Percentiles rank a stretch among this genome's conserved stretches.
phyloP scores from a whole-genome alignment of 2,888 invertebrate genomes.

The Phasia obesa region DNA sequence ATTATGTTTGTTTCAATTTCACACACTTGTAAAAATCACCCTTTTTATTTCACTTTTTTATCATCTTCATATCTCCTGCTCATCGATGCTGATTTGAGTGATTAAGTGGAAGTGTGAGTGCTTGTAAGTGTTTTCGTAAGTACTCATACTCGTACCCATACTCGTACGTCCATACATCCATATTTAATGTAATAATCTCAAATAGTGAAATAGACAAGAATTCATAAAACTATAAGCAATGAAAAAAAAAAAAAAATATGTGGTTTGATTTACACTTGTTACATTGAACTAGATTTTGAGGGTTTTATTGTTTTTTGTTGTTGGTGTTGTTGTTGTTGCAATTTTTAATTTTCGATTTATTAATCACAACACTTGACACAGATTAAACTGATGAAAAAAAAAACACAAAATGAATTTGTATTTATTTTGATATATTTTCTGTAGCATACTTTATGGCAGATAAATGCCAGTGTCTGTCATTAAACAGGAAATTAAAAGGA shows the following conservation, averaged over 20 bases:
- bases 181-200: conserved; percentile 13
- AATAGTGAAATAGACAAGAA: neutral
- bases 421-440: neutral
- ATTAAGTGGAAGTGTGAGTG: neutral
- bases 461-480: too few relatives aligned
- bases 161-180: too few relatives aligned
- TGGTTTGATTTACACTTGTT: conserved; percentile 13
- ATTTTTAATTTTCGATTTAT: conserved; percentile 38
- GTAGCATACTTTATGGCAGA: too few relatives aligned
- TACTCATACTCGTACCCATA: too few relatives aligned
- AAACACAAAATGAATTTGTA: too few relatives aligned
- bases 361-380: conserved; percentile 52
- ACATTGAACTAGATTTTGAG: conserved; percentile 8
- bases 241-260: conserved; percentile 8
- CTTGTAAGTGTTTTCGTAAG: neutral
- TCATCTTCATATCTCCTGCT: neutral
- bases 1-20: too few relatives aligned
- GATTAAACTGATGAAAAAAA: conserved; percentile 6
- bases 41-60: neutral
- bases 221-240: conserved; percentile 1
- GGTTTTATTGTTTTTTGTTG: conserved; percentile 8
- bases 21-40: too few relatives aligned
- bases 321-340: too few relatives aligned
- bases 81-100: conserved; percentile 1
- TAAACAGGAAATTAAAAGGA: conserved; percentile 24